Conservation (phyloP, 2,113 vertebrate species). For the Euleptes europaea region DNA sequence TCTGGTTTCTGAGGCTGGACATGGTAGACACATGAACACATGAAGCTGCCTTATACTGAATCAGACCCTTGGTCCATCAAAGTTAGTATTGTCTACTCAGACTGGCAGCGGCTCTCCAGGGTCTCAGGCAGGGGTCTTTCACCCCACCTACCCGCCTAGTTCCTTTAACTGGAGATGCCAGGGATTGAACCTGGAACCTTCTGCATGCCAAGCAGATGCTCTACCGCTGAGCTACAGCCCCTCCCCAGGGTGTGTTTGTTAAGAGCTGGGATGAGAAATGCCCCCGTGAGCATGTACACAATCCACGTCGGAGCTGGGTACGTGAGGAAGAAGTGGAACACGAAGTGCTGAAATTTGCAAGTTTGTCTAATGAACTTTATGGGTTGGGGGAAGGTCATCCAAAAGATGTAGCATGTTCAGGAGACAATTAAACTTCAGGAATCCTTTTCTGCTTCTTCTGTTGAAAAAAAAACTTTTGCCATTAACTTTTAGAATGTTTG, state of each 20-base stretch:
- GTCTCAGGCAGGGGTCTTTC: too few relatives aligned
- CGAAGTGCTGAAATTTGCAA: background rate
- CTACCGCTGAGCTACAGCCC: too few relatives aligned
- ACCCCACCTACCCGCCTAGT: too few relatives aligned
- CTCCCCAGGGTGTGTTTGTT: too few relatives aligned
- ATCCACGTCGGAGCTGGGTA: background rate
- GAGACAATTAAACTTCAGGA: background rate
- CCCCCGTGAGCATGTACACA: background rate
- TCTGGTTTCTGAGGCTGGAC: background rate
- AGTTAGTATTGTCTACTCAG: too few relatives aligned
- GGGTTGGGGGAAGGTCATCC: constrained; percentile 15
- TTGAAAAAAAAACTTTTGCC: constrained; percentile 17
- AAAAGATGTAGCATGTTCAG: constrained; percentile 29
- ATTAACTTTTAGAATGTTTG: background rate
- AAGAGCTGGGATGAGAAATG: background rate
- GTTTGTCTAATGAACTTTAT: background rate
- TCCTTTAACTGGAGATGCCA: too few relatives aligned
- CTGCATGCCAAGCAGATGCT: too few relatives aligned
- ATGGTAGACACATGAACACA: too few relatives aligned
- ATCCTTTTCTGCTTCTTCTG: background rate
- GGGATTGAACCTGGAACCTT: too few relatives aligned
- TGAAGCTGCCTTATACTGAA: too few relatives aligned
- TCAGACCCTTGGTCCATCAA: too few relatives aligned
- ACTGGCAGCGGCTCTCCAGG: too few relatives aligned
- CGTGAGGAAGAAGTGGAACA: background rate